Evolutionary conservation across 2,888 invertebrate genomes (phyloP).

Genomic region (Cataglyphis altisquamis): DNA sequence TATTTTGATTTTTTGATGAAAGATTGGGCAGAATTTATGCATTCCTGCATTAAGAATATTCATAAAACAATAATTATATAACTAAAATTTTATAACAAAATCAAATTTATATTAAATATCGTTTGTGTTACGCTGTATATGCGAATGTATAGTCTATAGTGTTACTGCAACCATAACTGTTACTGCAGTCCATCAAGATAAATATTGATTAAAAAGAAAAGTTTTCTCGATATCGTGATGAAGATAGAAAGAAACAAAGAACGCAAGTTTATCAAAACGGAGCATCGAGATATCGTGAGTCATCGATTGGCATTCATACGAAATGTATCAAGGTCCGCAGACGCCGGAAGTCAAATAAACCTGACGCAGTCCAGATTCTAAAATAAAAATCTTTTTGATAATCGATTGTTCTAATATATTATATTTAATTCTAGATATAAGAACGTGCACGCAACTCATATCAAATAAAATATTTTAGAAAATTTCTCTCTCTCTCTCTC

Average conservation of each 20-base stretch:
- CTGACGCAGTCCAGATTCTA: not conserved
- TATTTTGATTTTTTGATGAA: not conserved
- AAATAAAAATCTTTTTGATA: not conserved
- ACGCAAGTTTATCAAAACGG: conserved; percentile 46
- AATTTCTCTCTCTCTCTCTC: not conserved
- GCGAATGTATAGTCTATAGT: not conserved
- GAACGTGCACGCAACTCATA: not conserved
- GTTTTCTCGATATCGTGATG: not conserved
- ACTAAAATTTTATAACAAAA: not conserved
- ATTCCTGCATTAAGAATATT: not conserved
- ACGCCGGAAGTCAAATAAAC: not conserved
- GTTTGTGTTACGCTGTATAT: not conserved
- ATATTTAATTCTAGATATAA: not conserved
- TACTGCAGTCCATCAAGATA: conserved; percentile 1
- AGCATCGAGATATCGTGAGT: conserved; percentile 33
- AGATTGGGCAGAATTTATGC: not conserved
- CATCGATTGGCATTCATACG: conserved; percentile 8
- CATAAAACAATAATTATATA: conserved; percentile 16
- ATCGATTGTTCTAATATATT: conserved; percentile 3
- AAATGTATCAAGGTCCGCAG: not conserved
- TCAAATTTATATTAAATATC: conserved; percentile 25
- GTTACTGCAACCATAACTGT: conserved; percentile 9
- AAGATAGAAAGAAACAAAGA: conserved; percentile 17
- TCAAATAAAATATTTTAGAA: not conserved
- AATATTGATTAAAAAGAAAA: conserved; percentile 47